Percentiles rank a stretch among this genome's conserved stretches.
These are phyloP conservation scores for Eleginops maclovinus DNA, from an alignment of 2,113 vertebrate species.

Conservation along the genomic window DNA sequence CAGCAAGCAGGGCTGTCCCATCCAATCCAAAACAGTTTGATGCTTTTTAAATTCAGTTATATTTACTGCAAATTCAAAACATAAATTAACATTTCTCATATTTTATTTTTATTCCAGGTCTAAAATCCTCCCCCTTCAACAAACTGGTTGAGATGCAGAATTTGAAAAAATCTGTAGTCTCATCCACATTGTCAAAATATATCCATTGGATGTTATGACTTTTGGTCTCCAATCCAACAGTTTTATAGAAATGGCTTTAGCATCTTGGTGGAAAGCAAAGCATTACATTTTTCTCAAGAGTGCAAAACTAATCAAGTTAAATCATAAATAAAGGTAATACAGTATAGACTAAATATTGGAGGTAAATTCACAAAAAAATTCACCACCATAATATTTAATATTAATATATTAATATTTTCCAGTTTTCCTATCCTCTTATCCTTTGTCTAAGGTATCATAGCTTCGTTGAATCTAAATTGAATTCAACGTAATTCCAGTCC, in stretches of 20 bases:
- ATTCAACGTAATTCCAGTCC: slow-evolving; percentile 23
- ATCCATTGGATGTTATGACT: background rate
- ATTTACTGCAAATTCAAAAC: background rate
- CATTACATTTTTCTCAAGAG: background rate
- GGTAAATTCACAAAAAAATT: background rate
- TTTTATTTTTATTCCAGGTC: no score
- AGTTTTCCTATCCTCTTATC: background rate
- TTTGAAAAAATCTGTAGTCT: background rate
- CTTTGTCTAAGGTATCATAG: background rate
- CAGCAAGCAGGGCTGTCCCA: background rate
- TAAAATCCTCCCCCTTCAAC: no score
- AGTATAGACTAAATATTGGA: background rate
- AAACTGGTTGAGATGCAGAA: no score
- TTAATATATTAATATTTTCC: no score
- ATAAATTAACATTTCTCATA: no score
- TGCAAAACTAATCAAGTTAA: background rate
- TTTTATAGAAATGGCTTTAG: background rate
- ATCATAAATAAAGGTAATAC: background rate
- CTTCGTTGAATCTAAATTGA: slow-evolving; percentile 24
- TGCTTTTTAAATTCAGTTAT: background rate
- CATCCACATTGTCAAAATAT: background rate
- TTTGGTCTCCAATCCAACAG: background rate
- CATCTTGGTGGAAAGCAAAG: background rate
- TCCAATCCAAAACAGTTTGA: background rate
- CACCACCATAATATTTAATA: no score